Evolutionary conservation across 2,797 vertebrate species (phyloP).

Genomic region (Gymnoscopelus microlampas): DNA sequence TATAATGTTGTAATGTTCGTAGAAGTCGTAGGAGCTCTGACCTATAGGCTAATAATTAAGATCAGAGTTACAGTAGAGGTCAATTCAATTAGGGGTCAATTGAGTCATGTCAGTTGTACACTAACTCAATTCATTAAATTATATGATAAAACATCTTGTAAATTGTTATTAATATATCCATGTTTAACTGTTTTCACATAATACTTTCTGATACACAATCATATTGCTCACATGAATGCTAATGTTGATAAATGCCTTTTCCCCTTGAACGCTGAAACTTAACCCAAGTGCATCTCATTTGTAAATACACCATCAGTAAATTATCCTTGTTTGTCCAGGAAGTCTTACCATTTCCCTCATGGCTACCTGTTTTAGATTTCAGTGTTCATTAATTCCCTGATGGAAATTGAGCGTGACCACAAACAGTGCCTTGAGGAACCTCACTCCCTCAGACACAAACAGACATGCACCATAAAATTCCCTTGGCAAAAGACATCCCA

Average conservation of each 20-base stretch:
- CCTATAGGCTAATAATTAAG: too few relatives aligned
- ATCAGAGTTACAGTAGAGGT: too few relatives aligned
- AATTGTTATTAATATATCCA: too few relatives aligned
- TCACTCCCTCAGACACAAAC: slow-evolving; percentile 13
- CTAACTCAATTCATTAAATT: too few relatives aligned
- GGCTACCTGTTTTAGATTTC: slow-evolving; percentile 19
- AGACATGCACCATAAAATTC: not conserved
- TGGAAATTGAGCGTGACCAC: slow-evolving; percentile 19
- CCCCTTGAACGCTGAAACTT: not conserved
- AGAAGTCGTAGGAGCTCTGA: too few relatives aligned
- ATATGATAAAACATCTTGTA: too few relatives aligned
- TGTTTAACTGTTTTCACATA: too few relatives aligned
- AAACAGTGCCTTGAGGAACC: slow-evolving; percentile 6
- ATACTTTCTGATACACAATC: too few relatives aligned
- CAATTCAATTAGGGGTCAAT: too few relatives aligned
- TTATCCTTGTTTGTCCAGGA: slow-evolving; percentile 18
- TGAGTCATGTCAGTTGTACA: too few relatives aligned
- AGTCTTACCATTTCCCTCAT: slow-evolving; percentile 9
- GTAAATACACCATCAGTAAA: slow-evolving; percentile 1
- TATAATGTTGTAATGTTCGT: too few relatives aligned
- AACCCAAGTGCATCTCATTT: not conserved
- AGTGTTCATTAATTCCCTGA: slow-evolving; percentile 6
- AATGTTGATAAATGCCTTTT: not conserved
- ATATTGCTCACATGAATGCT: not conserved
- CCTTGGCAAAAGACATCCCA: slow-evolving; percentile 4